Conservation (phyloP, 2,797 vertebrate species). For the Xerus rutilus region DNA sequence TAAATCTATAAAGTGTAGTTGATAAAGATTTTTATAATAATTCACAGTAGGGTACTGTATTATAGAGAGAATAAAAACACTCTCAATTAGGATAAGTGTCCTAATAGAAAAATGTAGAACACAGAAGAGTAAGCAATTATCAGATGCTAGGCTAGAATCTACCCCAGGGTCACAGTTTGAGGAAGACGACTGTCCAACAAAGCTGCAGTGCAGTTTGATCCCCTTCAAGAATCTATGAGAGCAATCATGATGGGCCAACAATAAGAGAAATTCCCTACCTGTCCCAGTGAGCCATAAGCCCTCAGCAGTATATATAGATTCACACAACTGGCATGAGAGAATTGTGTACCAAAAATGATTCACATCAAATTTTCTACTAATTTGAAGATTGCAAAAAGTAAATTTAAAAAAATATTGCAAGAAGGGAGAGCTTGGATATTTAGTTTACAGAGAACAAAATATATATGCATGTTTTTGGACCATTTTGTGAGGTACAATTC, state of each 20-base stretch:
- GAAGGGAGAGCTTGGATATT: neutral
- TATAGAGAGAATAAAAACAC: neutral
- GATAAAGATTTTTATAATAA: slow-evolving; percentile 41
- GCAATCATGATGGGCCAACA: neutral
- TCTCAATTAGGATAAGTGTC: neutral
- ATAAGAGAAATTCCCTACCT: neutral
- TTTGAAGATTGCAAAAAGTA: neutral
- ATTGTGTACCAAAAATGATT: neutral
- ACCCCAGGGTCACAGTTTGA: neutral
- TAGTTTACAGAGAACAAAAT: neutral
- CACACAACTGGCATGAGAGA: neutral
- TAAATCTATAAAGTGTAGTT: slow-evolving; percentile 5
- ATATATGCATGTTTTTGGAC: neutral
- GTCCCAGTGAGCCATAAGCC: neutral
- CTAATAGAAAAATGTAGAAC: neutral
- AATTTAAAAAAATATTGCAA: too few species aligned
- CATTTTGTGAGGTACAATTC: neutral
- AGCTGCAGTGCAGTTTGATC: neutral
- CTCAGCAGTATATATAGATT: neutral
- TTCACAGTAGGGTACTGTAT: neutral
- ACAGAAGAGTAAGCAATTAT: neutral
- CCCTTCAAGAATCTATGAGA: neutral
- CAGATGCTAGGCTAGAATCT: neutral
- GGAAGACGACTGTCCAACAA: neutral
- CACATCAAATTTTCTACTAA: neutral